phyloP scores from a whole-genome alignment of 2,113 vertebrate species.

The Blennius ocellaris region DNA sequence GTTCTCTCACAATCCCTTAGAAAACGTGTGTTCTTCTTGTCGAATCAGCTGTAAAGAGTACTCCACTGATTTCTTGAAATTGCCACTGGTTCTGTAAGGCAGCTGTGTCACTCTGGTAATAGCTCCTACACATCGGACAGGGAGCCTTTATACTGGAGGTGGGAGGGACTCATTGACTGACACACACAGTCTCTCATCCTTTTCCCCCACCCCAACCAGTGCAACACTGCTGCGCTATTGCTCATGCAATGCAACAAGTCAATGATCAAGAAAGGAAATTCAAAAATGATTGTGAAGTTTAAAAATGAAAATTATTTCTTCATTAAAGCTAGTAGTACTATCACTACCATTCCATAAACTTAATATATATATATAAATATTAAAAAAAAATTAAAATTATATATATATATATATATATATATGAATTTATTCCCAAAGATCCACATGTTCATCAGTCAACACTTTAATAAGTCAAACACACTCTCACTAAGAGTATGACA shows the following conservation, averaged over 20 bases:
- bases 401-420: too few relatives aligned
- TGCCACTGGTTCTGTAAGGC: conserved; percentile 73
- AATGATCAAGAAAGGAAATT: conserved; percentile 6
- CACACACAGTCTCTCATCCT: conserved; percentile 72
- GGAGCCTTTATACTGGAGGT: conserved; percentile 84
- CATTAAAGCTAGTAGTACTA: too few relatives aligned
- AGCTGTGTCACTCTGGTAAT: conserved; percentile 87
- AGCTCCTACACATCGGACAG: conserved; percentile 79
- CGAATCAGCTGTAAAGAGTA: conserved; percentile 71
- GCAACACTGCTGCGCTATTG: conserved; percentile 17
- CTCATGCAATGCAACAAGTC: conserved; percentile 20
- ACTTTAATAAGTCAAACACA: conserved; percentile 13
- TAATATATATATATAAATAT: background rate
- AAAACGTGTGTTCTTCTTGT: conserved; percentile 56
- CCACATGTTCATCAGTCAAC: background rate
- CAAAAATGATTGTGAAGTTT: background rate
- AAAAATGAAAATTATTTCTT: too few relatives aligned
- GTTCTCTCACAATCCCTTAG: conserved; percentile 64
- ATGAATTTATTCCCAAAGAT: background rate
- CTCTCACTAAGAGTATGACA: background rate
- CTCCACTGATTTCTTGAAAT: conserved; percentile 78
- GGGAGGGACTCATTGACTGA: conserved; percentile 81
- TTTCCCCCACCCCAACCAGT: conserved; percentile 57
- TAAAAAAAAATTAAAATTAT: too few relatives aligned
- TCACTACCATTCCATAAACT: too few relatives aligned